A percentile compares a stretch with the other conserved stretches of the same genome.
Evolutionary conservation across 2,113 vertebrate genomes (phyloP).

Genomic region (Australoheros scitulus): DNA sequence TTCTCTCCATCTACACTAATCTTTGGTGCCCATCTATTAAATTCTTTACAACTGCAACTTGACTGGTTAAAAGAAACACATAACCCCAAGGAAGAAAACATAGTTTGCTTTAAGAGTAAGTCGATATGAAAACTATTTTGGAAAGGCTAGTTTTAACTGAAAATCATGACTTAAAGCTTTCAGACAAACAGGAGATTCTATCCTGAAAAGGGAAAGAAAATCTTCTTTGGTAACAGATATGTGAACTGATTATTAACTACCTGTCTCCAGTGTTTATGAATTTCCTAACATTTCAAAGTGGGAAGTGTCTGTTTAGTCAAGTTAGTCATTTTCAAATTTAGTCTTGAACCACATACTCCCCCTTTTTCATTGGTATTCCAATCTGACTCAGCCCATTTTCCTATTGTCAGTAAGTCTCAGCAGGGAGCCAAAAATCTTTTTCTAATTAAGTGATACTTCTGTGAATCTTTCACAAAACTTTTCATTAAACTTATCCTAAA

Average conservation of each 20-base stretch:
- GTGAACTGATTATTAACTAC: neutral
- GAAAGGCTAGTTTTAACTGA: neutral
- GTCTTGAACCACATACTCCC: neutral
- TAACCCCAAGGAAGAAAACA: neutral
- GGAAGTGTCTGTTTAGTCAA: neutral
- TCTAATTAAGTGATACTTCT: neutral
- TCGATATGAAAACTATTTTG: neutral
- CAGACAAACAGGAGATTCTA: neutral
- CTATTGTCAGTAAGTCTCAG: neutral
- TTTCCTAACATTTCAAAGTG: neutral
- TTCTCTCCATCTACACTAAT: neutral
- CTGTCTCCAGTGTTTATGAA: neutral
- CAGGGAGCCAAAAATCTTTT: neutral
- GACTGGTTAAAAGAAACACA: neutral
- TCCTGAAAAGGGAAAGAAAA: neutral
- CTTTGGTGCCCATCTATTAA: neutral
- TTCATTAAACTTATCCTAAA: neutral
- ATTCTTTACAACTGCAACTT: neutral
- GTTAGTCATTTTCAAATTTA: conserved; percentile 3
- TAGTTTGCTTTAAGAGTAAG: neutral
- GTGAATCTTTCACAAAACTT: neutral
- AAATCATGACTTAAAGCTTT: neutral
- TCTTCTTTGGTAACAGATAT: neutral
- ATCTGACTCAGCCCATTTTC: neutral
- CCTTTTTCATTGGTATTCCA: neutral